Conservation (phyloP, 2,888 invertebrate genomes). For the Perizoma flavofasciatum region DNA sequence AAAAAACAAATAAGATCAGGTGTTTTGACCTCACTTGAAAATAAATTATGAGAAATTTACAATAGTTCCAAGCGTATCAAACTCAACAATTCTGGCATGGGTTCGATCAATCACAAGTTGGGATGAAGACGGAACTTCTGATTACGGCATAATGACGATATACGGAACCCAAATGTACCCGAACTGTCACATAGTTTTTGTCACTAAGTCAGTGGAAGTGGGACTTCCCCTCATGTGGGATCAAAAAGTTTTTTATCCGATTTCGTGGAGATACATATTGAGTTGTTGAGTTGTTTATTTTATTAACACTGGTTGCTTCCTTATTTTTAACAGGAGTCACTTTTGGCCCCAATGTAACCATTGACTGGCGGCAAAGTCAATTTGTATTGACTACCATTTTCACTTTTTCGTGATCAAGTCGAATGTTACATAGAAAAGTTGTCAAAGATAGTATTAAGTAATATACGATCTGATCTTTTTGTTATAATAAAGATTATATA, state of each 20-base stretch:
- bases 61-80: conserved; percentile 36
- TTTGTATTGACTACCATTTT: no score
- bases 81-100: conserved; percentile 37
- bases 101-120: conserved; percentile 55
- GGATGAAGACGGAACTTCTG: conserved; percentile 53
- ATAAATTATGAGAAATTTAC: no score
- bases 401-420: no score
- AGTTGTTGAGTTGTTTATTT: background rate
- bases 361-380: no score
- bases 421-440: no score
- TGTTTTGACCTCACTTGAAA: no score
- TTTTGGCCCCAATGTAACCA: no score
- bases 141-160: conserved; percentile 55
- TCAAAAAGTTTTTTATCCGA: conserved; percentile 15
- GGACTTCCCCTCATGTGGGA: conserved; percentile 2
- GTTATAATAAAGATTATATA: no score
- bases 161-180: conserved; percentile 41
- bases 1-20: no score
- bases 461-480: no score
- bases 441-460: no score
- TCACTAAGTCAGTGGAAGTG: conserved; percentile 19
- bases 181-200: conserved; percentile 35
- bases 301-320: background rate
- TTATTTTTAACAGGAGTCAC: no score
- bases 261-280: background rate